These are phyloP conservation scores for Mergus octosetaceus DNA, from an alignment of 2,797 vertebrate genomes.

Conservation along the genomic window DNA sequence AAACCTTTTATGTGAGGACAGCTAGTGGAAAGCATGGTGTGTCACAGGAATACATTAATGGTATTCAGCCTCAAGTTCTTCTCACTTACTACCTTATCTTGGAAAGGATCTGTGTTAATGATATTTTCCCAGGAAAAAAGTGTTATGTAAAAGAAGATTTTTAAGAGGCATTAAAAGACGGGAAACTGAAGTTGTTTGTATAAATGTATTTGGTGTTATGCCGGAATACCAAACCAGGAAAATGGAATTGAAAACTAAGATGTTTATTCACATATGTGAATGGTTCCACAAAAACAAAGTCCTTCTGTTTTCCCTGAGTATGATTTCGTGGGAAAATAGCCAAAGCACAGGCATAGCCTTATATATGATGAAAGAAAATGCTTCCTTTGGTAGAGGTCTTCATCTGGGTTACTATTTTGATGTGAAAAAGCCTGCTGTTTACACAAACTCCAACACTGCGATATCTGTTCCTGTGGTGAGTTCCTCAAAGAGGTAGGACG, in stretches of 20 bases:
- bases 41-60: background rate
- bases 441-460: background rate
- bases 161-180: background rate
- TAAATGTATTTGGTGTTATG: background rate
- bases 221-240: background rate
- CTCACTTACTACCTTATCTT: background rate
- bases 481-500: background rate
- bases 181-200: background rate
- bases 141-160: background rate
- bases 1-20: background rate
- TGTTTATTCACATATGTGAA: conserved; percentile 1
- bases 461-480: background rate
- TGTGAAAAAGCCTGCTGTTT: conserved; percentile 16
- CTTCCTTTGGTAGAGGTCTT: conserved; percentile 34
- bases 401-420: conserved; percentile 38
- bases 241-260: background rate
- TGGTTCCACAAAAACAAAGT: conserved; percentile 27
- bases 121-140: background rate
- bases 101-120: background rate
- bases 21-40: background rate
- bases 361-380: conserved; percentile 36
- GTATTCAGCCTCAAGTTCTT: background rate
- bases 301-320: background rate
- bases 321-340: conserved; percentile 55
- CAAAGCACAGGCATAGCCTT: conserved; percentile 42